Evolutionary conservation across 2,888 invertebrate genomes (phyloP), one percentile per base, ranked within the genome.

Genomic region (Schizotus pectinicornis): DNA sequence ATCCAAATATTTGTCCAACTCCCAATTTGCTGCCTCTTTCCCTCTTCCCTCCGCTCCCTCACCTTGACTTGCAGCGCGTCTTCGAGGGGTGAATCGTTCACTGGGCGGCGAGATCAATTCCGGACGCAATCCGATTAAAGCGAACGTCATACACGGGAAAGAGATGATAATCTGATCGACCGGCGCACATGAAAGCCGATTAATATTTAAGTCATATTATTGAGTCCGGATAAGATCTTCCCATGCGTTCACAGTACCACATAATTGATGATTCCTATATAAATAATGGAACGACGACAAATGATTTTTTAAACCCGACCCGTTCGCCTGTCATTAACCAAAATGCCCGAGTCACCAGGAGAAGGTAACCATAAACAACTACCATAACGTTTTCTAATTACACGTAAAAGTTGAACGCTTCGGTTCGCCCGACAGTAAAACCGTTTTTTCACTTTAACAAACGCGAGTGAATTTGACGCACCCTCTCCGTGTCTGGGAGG

Each of bases 171-270:
- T 65, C 65, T 62, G 9, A 58, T 49, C 54, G 56, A 67, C 63
- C 62, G 64, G 54, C 49, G 32, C 56, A 59, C 59, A 56, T 61
- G 57, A 65, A 62, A 67, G 61, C 60, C 59, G 64, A 64, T 67
- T 63, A 69, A 67, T 67, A 67, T 69, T 69, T 66, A 62, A 69
- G 65, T 65, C 63, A 67, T 67, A 69, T 67, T 67, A 67, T 63
- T 53, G 62, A 56, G 34, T 43, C 13, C 41, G 12, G 56, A 56
- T 56, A 56, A 12, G 31, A 56, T 55, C 54, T 47, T 31, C 41
- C 48, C 47, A 34, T 47, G 35, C 36, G 52, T 36, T 53, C 53
- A 22, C 12, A 38, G 37, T 37, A 38, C 51, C 50, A 38, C 37
- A 56, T 51, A 56, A 51, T 56, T 56, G 50, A 50, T 56, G 50